These are phyloP conservation scores for Rana temporaria DNA, from an alignment of 2,113 vertebrate species.

Conservation along the genomic window DNA sequence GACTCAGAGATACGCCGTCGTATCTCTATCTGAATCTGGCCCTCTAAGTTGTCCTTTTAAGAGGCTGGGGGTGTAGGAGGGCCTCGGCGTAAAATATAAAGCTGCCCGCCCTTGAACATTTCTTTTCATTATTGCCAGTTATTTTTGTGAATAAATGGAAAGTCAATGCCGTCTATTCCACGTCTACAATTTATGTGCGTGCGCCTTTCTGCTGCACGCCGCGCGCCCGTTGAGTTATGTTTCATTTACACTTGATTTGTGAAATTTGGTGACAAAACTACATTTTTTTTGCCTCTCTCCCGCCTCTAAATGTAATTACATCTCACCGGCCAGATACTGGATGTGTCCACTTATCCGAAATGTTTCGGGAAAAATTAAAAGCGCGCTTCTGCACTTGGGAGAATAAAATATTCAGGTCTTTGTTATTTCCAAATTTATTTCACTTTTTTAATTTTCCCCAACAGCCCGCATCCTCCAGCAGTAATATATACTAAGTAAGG, in stretches of 20 bases:
- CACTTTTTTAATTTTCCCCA: background rate
- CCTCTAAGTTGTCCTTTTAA: background rate
- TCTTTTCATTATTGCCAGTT: constrained; percentile 19
- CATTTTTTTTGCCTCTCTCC: constrained; percentile 22
- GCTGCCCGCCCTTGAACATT: constrained; percentile 28
- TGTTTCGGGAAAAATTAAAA: constrained; percentile 32
- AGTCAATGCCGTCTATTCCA: constrained; percentile 34
- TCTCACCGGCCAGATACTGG: constrained; percentile 48
- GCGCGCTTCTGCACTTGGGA: constrained; percentile 20
- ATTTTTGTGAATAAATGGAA: constrained; percentile 38
- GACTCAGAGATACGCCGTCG: too few species aligned
- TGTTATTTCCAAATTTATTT: constrained; percentile 45
- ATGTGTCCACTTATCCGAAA: constrained; percentile 44
- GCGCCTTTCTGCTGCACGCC: constrained; percentile 8
- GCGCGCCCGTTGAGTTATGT: constrained; percentile 50
- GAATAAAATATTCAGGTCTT: constrained; percentile 38
- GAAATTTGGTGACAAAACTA: constrained; percentile 42
- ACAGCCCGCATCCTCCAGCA: background rate
- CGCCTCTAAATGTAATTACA: constrained; percentile 51
- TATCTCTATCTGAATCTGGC: too few species aligned
- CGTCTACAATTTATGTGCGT: constrained; percentile 33
- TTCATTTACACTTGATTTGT: constrained; percentile 56
- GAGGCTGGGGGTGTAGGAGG: background rate
- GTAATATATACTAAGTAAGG: too few species aligned
- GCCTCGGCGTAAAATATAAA: background rate